A percentile compares a stretch with the other conserved stretches of the same genome.
phyloP scores from a whole-genome alignment of 2,113 vertebrate species.

The Myrmophylax atrothorax region DNA sequence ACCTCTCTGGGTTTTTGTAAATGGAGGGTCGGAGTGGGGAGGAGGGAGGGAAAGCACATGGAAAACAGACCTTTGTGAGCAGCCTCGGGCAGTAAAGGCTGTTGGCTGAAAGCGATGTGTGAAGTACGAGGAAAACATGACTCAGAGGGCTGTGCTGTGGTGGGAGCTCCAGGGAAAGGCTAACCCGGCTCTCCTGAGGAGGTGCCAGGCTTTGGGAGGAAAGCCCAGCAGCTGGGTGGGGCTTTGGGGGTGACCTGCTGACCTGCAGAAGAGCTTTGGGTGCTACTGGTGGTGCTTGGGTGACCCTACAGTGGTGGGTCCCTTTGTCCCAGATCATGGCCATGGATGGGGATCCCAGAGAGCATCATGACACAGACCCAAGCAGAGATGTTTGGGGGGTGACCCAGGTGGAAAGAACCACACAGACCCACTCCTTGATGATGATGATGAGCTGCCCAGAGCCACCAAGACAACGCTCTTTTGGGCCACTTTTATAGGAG shows the following conservation, averaged over 20 bases:
- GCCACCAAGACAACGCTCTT: accelerated
- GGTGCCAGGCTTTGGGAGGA: neutral
- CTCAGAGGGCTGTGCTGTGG: neutral
- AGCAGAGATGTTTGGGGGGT: accelerated
- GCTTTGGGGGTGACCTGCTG: neutral
- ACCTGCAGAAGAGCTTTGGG: neutral
- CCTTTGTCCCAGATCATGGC: neutral
- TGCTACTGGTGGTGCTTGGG: neutral
- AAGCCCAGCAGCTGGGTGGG: neutral
- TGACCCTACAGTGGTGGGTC: neutral
- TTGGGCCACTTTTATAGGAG: neutral
- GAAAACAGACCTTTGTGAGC: slow-evolving; percentile 9
- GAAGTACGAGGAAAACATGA: slow-evolving; percentile 53
- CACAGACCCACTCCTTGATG: neutral
- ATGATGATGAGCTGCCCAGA: neutral
- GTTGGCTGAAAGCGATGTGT: neutral
- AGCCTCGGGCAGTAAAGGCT: neutral
- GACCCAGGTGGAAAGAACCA: accelerated
- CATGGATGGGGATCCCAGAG: neutral
- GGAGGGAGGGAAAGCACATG: neutral
- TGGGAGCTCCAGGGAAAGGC: neutral
- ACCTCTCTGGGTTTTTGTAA: slow-evolving; percentile 37
- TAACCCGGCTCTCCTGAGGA: neutral
- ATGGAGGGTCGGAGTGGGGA: neutral
- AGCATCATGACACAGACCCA: too few relatives aligned